A percentile compares a stretch with the other conserved stretches of the same genome.
Evolutionary conservation across 2,797 vertebrate species (phyloP).

Genomic region (Lateolabrax maculatus): DNA sequence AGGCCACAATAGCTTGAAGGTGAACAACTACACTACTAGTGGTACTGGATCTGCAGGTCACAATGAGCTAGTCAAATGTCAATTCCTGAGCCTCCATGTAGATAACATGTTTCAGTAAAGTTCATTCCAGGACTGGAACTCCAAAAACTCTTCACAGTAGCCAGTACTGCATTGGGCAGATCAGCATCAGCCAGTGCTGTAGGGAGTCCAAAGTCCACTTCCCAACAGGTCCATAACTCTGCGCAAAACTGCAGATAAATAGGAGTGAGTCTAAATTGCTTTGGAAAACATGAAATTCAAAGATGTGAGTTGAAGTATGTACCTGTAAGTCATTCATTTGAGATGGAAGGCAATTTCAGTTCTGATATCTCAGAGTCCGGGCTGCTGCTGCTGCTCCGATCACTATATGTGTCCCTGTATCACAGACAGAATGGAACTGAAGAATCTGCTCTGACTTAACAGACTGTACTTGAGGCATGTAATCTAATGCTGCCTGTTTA

Average conservation of each 20-base stretch:
- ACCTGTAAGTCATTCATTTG: slow-evolving; percentile 76
- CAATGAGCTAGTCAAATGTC: background rate
- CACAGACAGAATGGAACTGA: background rate
- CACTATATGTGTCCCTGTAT: slow-evolving; percentile 93
- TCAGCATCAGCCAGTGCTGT: no score
- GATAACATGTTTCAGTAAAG: no score
- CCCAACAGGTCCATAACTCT: no score
- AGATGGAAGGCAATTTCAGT: slow-evolving; percentile 87
- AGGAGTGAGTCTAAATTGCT: no score
- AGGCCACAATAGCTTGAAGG: slow-evolving; percentile 26
- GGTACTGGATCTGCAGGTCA: background rate
- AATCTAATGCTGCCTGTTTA: slow-evolving; percentile 57
- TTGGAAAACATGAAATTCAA: no score
- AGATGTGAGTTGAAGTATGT: no score
- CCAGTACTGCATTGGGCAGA: no score
- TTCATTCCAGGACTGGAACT: no score
- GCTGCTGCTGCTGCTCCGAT: slow-evolving; percentile 90
- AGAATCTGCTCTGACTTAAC: background rate
- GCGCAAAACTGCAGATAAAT: no score
- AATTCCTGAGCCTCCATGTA: background rate
- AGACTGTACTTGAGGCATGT: rapidly evolving
- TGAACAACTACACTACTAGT: no score
- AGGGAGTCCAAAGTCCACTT: no score
- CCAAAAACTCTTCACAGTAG: no score
- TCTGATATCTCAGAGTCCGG: slow-evolving; percentile 93